Percentiles rank a stretch among this genome's conserved stretches.
Evolutionary conservation across 1,140 invertebrate genomes (phyloP).

Genomic region (Eupeodes corollae): DNA sequence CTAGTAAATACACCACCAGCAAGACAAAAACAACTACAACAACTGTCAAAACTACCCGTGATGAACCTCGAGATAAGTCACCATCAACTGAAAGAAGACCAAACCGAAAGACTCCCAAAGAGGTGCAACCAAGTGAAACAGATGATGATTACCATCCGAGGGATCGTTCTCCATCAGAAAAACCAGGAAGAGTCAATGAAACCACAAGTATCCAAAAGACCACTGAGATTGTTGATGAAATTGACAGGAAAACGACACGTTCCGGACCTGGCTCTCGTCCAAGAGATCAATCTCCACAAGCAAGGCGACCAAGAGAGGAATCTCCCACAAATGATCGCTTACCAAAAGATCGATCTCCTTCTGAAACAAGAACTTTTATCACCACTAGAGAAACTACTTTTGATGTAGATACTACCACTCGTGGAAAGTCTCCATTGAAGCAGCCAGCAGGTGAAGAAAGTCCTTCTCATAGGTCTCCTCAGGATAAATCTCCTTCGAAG

Average conservation of each 20-base stretch:
- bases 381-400: too few relatives aligned
- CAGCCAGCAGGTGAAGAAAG: not conserved
- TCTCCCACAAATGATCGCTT: too few relatives aligned
- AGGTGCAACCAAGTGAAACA: not conserved
- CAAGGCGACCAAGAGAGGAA: too few relatives aligned
- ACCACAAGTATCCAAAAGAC: constrained; percentile 3
- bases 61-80: not conserved
- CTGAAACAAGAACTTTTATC: too few relatives aligned
- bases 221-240: constrained; percentile 11
- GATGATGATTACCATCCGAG: constrained; percentile 2
- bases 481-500: not conserved
- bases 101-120: not conserved
- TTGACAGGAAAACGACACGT: constrained; percentile 15
- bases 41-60: not conserved
- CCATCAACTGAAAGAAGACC: not conserved
- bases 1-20: not conserved
- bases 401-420: not conserved
- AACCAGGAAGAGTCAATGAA: constrained; percentile 11
- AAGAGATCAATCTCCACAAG: too few relatives aligned
- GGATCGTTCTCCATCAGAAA: not conserved
- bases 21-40: not conserved
- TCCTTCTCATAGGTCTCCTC: not conserved
- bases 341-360: too few relatives aligned
- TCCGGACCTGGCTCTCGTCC: not conserved
- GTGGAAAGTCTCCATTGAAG: not conserved